Evolutionary conservation across 1,140 invertebrate genomes (phyloP).

Genomic region (Micrasema longulum): DNA sequence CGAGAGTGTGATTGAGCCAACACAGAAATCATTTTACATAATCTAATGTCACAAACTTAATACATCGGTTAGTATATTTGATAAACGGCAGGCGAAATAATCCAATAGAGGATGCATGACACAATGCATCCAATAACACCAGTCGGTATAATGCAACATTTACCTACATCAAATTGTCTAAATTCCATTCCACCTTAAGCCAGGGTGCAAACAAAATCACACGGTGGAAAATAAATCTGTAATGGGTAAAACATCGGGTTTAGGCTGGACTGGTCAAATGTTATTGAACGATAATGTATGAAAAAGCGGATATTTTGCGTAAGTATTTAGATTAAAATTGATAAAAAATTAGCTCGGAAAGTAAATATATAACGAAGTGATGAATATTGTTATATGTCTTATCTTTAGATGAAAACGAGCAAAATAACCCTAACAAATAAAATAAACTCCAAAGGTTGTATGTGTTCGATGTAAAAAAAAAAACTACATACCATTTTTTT

Average conservation of each 20-base stretch:
- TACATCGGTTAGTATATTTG: slow-evolving; percentile 17
- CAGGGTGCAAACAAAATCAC: slow-evolving; percentile 53
- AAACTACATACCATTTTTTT: too few species aligned
- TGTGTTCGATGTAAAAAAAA: too few species aligned
- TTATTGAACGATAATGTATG: background rate
- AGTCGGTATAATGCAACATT: slow-evolving; percentile 33
- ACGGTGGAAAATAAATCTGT: slow-evolving; percentile 52
- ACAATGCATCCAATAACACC: slow-evolving; percentile 26
- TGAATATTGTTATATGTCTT: too few species aligned
- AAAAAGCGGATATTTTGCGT: too few species aligned
- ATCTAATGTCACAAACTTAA: slow-evolving; percentile 15
- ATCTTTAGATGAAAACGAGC: too few species aligned
- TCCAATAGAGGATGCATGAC: slow-evolving; percentile 2
- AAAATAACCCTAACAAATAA: slow-evolving; percentile 7
- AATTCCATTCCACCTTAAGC: slow-evolving; percentile 55
- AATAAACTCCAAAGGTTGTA: slow-evolving; percentile 4
- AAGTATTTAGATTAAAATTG: too few species aligned
- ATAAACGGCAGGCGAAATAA: slow-evolving; percentile 21
- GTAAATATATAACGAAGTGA: too few species aligned
- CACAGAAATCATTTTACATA: slow-evolving; percentile 35
- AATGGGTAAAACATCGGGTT: slow-evolving; percentile 48
- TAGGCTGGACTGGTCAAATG: background rate
- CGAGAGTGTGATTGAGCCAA: slow-evolving; percentile 29
- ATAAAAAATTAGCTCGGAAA: too few species aligned
- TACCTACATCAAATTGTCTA: slow-evolving; percentile 55